Evolutionary conservation across 2,797 vertebrate genomes (phyloP).

Genomic region (Microctenopoma lineatum): DNA sequence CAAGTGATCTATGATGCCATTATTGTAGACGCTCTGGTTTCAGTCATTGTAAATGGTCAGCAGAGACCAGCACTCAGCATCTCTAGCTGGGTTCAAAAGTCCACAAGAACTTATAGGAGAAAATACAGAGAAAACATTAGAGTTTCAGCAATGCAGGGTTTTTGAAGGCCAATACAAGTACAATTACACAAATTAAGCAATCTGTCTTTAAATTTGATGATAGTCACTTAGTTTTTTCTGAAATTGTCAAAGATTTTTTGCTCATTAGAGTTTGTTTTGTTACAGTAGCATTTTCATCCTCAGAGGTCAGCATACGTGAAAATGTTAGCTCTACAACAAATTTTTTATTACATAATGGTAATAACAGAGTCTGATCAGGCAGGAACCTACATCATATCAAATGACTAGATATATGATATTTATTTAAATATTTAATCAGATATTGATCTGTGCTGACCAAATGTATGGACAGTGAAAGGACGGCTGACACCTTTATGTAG

Average conservation of each 20-base stretch:
- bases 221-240: background rate
- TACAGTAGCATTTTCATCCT: background rate
- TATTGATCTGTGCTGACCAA: slow-evolving; percentile 36
- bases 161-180: background rate
- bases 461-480: slow-evolving; percentile 14
- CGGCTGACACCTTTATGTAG: slow-evolving; percentile 28
- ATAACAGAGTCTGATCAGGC: slow-evolving; percentile 5
- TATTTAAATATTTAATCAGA: slow-evolving; percentile 55
- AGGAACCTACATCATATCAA: slow-evolving; percentile 27
- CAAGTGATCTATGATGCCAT: slow-evolving; percentile 71
- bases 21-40: slow-evolving; percentile 66
- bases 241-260: background rate
- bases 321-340: background rate
- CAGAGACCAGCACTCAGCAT: slow-evolving; percentile 62
- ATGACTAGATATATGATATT: slow-evolving; percentile 47
- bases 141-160: background rate
- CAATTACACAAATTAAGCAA: background rate
- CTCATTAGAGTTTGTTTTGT: background rate
- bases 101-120: slow-evolving; percentile 52
- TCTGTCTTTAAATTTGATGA: background rate
- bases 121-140: slow-evolving; percentile 11
- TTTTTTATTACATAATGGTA: background rate
- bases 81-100: slow-evolving; percentile 64
- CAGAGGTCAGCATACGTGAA: background rate
- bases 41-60: slow-evolving; percentile 56